A percentile compares a stretch with the other conserved stretches of the same genome.
phyloP scores from a whole-genome alignment of 1,140 invertebrate genomes.

The Formica exsecta region DNA sequence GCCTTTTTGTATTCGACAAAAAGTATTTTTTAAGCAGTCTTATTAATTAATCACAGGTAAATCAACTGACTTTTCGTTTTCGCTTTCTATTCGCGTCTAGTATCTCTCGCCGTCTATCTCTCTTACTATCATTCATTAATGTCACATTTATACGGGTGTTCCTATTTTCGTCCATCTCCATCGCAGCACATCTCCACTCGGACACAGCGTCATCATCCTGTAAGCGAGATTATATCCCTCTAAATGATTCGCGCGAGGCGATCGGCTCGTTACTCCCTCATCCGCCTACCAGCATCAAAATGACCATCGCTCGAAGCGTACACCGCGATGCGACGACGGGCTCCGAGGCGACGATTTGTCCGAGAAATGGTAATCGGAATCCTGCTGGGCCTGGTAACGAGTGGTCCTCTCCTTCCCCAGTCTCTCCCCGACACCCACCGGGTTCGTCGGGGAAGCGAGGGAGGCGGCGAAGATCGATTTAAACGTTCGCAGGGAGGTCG shows the following conservation, averaged over 20 bases:
- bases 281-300: conserved; percentile 59
- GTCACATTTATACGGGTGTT: conserved; percentile 6
- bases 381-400: conserved; percentile 75
- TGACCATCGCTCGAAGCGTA: conserved; percentile 54
- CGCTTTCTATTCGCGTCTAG: background rate
- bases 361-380: conserved; percentile 77
- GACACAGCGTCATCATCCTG: background rate
- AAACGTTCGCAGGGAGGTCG: conserved; percentile 69
- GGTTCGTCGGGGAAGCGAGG: background rate
- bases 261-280: conserved; percentile 48
- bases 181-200: background rate
- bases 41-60: conserved; percentile 36
- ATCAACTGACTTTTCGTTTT: background rate
- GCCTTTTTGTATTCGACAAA: too few relatives aligned
- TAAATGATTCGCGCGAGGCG: conserved; percentile 59
- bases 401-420: conserved; percentile 41
- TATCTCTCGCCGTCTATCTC: background rate
- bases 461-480: conserved; percentile 72
- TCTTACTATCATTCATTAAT: background rate
- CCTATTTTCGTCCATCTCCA: background rate
- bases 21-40: background rate
- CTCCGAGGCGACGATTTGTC: conserved; percentile 76
- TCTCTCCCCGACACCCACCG: conserved; percentile 9
- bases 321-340: conserved; percentile 60
- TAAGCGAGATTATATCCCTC: conserved; percentile 56